These are phyloP conservation scores for Autographa gamma DNA, from an alignment of 2,888 invertebrate species.

Conservation along the genomic window DNA sequence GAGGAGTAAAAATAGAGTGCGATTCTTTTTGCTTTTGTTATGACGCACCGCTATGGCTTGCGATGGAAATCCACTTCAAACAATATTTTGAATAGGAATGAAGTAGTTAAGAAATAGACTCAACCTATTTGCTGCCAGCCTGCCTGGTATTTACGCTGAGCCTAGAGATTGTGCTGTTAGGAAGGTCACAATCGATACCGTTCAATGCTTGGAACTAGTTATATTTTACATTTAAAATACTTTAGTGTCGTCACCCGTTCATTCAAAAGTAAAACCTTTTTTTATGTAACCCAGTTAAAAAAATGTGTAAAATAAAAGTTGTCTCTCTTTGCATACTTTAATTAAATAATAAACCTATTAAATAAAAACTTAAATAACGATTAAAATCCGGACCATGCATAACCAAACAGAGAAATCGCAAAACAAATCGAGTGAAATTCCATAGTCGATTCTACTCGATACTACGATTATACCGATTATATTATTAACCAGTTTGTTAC, in stretches of 20 bases:
- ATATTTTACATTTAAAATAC: background rate
- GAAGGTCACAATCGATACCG: slow-evolving; percentile 6
- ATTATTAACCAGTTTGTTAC: slow-evolving; percentile 77
- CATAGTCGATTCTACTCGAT: slow-evolving; percentile 61
- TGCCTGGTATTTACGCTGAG: background rate
- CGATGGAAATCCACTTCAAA: background rate
- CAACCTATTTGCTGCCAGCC: slow-evolving; percentile 1
- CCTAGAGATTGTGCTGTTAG: slow-evolving; percentile 1
- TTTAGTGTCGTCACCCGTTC: background rate
- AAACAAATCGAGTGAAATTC: slow-evolving; percentile 75
- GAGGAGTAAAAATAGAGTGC: too few species aligned
- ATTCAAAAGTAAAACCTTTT: background rate
- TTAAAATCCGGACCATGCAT: slow-evolving; percentile 28
- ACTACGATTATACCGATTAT: slow-evolving; percentile 66
- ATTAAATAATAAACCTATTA: background rate
- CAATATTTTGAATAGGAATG: background rate
- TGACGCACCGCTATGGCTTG: background rate
- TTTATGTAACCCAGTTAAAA: background rate
- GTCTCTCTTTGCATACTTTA: background rate
- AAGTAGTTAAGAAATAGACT: background rate
- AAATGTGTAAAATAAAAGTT: background rate
- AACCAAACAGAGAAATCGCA: slow-evolving; percentile 66
- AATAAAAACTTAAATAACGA: background rate
- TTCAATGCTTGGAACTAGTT: background rate
- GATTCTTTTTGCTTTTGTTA: background rate